phyloP scores from a whole-genome alignment of 2,888 invertebrate genomes.

The Melikaiella ostensackeni region DNA sequence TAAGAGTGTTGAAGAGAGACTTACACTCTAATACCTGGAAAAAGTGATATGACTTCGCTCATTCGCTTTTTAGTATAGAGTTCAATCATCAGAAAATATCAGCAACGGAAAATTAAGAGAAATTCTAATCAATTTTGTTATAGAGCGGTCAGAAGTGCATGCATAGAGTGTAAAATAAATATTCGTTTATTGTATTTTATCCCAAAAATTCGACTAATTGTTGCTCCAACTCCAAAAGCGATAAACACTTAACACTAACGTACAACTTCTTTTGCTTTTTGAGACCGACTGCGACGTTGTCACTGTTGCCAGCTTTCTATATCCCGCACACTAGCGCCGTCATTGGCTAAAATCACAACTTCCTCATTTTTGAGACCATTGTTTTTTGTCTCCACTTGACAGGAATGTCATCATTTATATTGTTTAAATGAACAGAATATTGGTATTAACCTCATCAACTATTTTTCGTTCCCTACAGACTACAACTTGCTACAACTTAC shows the following conservation, averaged over 20 bases:
- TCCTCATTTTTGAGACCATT: too few species aligned
- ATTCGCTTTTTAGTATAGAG: not conserved
- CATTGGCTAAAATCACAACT: too few species aligned
- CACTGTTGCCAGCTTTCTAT: not conserved
- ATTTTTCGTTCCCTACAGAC: not conserved
- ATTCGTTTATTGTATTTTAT: not conserved
- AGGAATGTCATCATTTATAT: too few species aligned
- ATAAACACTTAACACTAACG: conserved; percentile 4
- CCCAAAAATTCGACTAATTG: not conserved
- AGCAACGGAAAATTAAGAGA: not conserved
- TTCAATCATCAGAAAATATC: not conserved
- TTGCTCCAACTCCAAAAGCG: not conserved
- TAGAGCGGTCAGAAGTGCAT: not conserved
- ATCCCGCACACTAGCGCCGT: too few species aligned
- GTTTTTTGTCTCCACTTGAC: too few species aligned
- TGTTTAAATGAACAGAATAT: too few species aligned
- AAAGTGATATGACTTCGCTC: not conserved
- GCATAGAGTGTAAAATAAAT: not conserved
- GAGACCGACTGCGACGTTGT: not conserved
- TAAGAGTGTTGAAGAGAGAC: not conserved
- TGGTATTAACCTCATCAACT: not conserved
- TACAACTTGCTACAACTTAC: not conserved
- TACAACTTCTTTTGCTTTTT: not conserved
- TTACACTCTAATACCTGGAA: not conserved
- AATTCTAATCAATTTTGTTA: not conserved